These are phyloP conservation scores for Tenthredo distinguenda DNA, from an alignment of 2,888 invertebrate species.

Conservation along the genomic window DNA sequence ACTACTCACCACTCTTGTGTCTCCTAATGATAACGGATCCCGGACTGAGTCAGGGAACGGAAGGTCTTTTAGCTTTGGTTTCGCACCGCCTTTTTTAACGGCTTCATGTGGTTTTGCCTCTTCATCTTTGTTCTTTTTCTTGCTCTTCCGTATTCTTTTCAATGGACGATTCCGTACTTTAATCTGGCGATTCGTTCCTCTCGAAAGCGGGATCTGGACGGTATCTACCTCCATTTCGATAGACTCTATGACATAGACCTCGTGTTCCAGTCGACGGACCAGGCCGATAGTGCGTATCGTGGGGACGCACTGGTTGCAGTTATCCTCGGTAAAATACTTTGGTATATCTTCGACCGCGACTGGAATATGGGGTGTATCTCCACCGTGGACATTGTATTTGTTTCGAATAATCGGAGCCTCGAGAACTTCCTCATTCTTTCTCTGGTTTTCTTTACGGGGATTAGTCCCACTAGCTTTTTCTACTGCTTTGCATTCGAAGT, in stretches of 20 bases:
- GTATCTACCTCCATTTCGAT: not conserved
- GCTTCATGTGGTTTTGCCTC: not conserved
- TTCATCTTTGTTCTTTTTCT: not conserved
- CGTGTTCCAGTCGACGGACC: conserved; percentile 6
- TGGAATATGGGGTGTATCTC: not conserved
- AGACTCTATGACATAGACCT: conserved; percentile 16
- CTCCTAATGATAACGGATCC: not conserved
- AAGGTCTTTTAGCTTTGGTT: not conserved
- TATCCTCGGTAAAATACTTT: not conserved
- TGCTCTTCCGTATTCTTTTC: not conserved
- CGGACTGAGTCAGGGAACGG: conserved; percentile 16
- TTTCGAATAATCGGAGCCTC: not conserved
- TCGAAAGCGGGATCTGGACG: not conserved
- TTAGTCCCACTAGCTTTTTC: not conserved
- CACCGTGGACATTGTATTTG: conserved; percentile 1
- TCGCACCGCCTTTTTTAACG: not conserved
- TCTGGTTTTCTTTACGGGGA: not conserved
- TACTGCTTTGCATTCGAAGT: not conserved
- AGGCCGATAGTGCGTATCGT: conserved; percentile 26
- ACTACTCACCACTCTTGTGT: conserved; percentile 41
- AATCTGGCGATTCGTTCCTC: conserved; percentile 19
- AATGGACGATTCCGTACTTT: not conserved
- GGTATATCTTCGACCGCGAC: conserved; percentile 34
- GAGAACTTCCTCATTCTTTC: not conserved
- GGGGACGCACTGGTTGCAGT: not conserved